Conservation (phyloP, 2,113 vertebrate species). For the Hydrolagus affinis region DNA sequence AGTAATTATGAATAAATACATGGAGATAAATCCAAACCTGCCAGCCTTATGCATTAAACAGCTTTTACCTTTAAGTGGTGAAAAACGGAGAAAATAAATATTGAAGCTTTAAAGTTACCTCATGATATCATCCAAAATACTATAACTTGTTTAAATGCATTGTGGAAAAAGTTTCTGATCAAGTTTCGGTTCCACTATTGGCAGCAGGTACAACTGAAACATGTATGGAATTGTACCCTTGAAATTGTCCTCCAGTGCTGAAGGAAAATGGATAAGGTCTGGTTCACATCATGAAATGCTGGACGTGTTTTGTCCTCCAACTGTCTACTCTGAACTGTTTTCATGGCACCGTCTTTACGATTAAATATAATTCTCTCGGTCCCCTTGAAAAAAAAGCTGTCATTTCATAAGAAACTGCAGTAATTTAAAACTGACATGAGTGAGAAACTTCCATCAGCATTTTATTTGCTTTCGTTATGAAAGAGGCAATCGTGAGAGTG, state of each 20-base stretch:
- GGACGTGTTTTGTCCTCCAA: background rate
- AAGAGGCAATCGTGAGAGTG: background rate
- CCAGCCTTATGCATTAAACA: no score
- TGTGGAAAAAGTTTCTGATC: background rate
- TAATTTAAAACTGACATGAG: background rate
- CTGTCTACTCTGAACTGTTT: background rate
- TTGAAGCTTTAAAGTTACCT: background rate
- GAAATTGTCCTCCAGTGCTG: background rate
- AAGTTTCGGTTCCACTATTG: background rate
- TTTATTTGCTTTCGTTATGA: background rate
- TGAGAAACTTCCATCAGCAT: background rate
- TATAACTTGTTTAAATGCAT: background rate
- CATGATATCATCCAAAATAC: conserved; percentile 13
- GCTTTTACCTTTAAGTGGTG: no score
- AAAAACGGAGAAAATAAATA: background rate
- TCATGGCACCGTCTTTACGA: background rate
- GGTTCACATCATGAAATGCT: background rate
- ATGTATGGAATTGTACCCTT: background rate
- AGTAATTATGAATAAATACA: no score
- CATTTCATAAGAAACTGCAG: background rate
- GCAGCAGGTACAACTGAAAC: background rate
- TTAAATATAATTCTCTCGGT: background rate
- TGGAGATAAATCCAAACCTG: no score
- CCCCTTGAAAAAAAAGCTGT: background rate
- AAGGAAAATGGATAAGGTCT: background rate